Conservation (phyloP, 2,113 vertebrate genomes). For the Emydocephalus ijimae region DNA sequence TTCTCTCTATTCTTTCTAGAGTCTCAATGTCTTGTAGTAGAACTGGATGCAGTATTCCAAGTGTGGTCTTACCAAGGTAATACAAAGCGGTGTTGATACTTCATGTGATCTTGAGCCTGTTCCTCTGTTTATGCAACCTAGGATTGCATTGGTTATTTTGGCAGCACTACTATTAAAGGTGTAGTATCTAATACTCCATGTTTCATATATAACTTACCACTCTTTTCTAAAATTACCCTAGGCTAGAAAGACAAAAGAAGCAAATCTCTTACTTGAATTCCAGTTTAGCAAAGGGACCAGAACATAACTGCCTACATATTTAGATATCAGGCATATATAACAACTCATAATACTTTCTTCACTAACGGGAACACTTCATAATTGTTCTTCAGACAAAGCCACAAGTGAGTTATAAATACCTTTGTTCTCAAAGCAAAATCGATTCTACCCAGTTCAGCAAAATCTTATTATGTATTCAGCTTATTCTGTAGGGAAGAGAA, state of each 20-base stretch:
- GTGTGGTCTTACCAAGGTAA: too few species aligned
- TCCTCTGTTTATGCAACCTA: too few species aligned
- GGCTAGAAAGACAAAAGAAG: not conserved
- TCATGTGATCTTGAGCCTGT: too few species aligned
- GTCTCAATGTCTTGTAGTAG: too few species aligned
- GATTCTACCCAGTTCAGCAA: conserved; percentile 53
- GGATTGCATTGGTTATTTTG: too few species aligned
- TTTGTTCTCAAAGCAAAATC: conserved; percentile 59
- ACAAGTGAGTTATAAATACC: conserved; percentile 57
- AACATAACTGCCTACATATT: conserved; percentile 21
- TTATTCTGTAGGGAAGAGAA: conserved; percentile 54
- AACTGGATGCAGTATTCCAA: too few species aligned
- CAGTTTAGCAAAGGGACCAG: conserved; percentile 8
- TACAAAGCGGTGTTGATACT: too few species aligned
- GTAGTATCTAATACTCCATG: not conserved
- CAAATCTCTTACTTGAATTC: conserved; percentile 9
- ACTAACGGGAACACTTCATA: conserved; percentile 54
- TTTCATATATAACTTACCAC: not conserved
- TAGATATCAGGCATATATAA: conserved; percentile 1
- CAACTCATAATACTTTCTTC: conserved; percentile 26
- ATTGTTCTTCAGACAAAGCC: conserved; percentile 48
- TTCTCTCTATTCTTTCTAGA: too few species aligned
- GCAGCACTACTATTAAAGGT: not conserved
- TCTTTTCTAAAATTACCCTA: not conserved
- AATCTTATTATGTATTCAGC: conserved; percentile 48